Evolutionary conservation across 2,888 invertebrate genomes (phyloP).

Genomic region (Hydropsyche betteni): DNA sequence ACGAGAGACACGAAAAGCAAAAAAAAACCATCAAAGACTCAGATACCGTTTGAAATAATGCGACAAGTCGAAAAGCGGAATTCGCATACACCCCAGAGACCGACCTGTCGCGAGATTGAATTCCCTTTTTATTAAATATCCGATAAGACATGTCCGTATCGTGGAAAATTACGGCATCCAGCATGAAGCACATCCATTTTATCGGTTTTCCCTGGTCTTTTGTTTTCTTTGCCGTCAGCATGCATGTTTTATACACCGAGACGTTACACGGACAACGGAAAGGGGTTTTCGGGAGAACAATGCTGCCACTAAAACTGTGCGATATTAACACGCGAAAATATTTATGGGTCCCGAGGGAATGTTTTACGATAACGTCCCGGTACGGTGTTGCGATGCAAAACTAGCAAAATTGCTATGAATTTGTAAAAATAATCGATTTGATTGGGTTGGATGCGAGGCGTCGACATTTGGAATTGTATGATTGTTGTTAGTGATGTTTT

Average conservation of each 20-base stretch:
- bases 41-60: conserved; percentile 11
- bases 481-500: too few relatives aligned
- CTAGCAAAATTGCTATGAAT: too few relatives aligned
- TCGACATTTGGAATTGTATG: too few relatives aligned
- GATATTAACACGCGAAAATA: conserved; percentile 34
- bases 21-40: neutral
- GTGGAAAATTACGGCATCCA: conserved; percentile 6
- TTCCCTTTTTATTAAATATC: conserved; percentile 21
- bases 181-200: too few relatives aligned
- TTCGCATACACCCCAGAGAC: neutral
- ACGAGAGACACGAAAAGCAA: neutral
- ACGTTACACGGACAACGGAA: neutral
- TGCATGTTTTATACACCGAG: conserved; percentile 25
- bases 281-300: conserved; percentile 20
- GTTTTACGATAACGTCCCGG: conserved; percentile 4
- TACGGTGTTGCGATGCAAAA: too few relatives aligned
- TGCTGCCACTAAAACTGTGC: conserved; percentile 5
- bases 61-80: neutral
- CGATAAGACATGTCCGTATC: neutral
- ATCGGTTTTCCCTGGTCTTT: neutral
- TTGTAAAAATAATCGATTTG: too few relatives aligned
- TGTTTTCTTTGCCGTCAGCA: conserved; percentile 1
- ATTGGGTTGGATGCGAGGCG: too few relatives aligned
- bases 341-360: conserved; percentile 29
- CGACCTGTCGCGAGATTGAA: conserved; percentile 13